Base-by-base conservation (phyloP, 2,113 vertebrate genomes). In the Merops nubicus region DNA sequence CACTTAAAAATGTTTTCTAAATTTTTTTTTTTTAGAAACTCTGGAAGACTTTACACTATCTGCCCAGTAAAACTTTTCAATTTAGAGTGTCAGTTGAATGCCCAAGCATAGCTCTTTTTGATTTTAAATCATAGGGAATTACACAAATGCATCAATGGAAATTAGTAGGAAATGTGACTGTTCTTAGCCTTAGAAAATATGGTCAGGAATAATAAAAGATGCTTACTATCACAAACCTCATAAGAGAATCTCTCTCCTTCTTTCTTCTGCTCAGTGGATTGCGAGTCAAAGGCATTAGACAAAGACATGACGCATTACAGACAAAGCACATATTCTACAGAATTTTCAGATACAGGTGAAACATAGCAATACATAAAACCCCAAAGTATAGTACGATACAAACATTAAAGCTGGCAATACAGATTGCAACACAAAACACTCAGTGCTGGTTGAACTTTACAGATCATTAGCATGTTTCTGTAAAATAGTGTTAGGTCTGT, bases 241-340 rank as follows among this genome's bases (percentile, higher is more conserved):
- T 99, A 99, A 98, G 98, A 99, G 98, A 99, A 99, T 98, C 99
- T 99, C 98, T 99, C 98, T 98, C 98, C 99, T 99, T 99, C 99
- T 98, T 99, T 99, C 99, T 99, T 99, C 98, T 99, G 98, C 96
- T 98, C 98, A 98, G 97, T 98, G 98, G 98, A 96, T 97, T 82
- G 98, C 98, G 97, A 96, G 97, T 97, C 94, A 98, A 97, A 98
- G 95, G 97, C 94, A 97, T 98, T 96, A 89, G 97, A 98, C 98
- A 98, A 98, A 98, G 98, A 98, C 98, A 98, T 67, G 97, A 98
- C 97, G 99, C 98, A 98, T 98, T 98, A 99, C 98, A 98, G 98
- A 98, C 98, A 99, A 97, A 97, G 97, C 94, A 97, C 87, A 12
- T 79, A 91, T 81, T 65, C 54, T 80, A 94, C 82, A 75, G 53